Evolutionary conservation across 2,113 vertebrate species (phyloP).

Genomic region (Eptatretus burgeri): DNA sequence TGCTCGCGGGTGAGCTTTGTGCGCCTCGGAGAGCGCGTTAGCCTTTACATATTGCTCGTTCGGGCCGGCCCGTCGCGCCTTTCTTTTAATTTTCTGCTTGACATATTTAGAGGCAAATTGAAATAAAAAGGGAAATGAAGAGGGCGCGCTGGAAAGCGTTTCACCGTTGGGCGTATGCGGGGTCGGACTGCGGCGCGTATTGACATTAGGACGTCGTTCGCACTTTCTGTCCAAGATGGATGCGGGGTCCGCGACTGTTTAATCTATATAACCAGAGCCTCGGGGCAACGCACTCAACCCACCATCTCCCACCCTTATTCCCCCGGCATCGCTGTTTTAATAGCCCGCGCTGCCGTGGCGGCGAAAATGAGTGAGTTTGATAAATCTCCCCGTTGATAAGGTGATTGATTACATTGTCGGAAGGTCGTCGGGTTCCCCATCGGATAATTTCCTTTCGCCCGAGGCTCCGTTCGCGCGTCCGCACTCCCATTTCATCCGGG

Average conservation of each 20-base stretch:
- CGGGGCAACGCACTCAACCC: neutral
- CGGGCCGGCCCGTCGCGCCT: too few relatives aligned
- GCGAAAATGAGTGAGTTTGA: conserved; percentile 6
- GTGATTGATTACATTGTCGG: conserved; percentile 5
- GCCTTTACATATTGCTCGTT: too few relatives aligned
- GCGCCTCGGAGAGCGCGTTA: too few relatives aligned
- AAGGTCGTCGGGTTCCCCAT: conserved; percentile 4
- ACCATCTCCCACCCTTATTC: neutral
- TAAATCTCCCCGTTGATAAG: conserved; percentile 7
- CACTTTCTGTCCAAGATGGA: conserved; percentile 6
- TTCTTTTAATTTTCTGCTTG: too few relatives aligned
- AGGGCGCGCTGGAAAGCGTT: too few relatives aligned
- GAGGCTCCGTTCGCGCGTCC: neutral
- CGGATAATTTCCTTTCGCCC: conserved; percentile 7
- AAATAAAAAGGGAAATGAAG: too few relatives aligned
- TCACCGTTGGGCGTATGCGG: too few relatives aligned
- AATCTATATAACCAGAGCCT: conserved; percentile 5
- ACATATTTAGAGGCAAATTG: too few relatives aligned
- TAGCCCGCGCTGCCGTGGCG: conserved; percentile 5
- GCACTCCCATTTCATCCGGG: too few relatives aligned
- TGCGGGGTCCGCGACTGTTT: neutral
- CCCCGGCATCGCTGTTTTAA: neutral
- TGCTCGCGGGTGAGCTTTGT: too few relatives aligned
- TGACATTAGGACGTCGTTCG: conserved; percentile 3
- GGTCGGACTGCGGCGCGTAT: neutral